These are phyloP conservation scores for Drosophila putrida DNA, from an alignment of 2,888 invertebrate species.

Conservation along the genomic window DNA sequence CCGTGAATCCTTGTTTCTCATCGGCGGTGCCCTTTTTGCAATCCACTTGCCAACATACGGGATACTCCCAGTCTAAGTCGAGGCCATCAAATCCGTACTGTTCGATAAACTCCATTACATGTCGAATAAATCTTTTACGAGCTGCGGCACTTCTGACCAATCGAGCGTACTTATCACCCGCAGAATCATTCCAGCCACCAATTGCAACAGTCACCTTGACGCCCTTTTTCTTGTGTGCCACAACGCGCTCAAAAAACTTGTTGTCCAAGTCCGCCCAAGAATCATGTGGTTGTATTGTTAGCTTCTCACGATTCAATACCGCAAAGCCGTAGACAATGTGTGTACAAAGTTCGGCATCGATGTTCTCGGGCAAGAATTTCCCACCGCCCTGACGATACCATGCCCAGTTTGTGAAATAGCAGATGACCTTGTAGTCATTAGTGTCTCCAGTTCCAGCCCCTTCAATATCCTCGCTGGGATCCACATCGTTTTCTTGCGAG, in stretches of 20 bases:
- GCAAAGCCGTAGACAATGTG: conserved; percentile 97
- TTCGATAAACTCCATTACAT: conserved; percentile 92
- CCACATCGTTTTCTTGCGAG: conserved; percentile 60
- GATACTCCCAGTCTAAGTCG: conserved; percentile 98
- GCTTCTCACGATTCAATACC: conserved; percentile 90
- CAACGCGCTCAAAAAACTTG: conserved; percentile 95
- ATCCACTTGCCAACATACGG: conserved; percentile 95
- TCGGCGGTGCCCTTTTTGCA: conserved; percentile 93
- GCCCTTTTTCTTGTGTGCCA: conserved; percentile 89
- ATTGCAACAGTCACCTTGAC: conserved; percentile 94
- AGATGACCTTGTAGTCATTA: conserved; percentile 91
- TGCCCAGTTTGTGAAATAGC: conserved; percentile 97
- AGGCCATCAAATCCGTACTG: conserved; percentile 95
- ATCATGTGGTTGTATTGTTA: conserved; percentile 94
- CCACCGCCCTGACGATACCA: conserved; percentile 95
- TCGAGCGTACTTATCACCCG: conserved; percentile 94
- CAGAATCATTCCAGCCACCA: conserved; percentile 98
- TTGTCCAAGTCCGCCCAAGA: conserved; percentile 96
- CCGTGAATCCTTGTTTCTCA: conserved; percentile 92
- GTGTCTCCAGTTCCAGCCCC: conserved; percentile 50
- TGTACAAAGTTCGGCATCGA: conserved; percentile 94
- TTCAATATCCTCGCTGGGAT: conserved; percentile 78
- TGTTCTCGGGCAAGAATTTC: conserved; percentile 92
- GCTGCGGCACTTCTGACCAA: conserved; percentile 91
- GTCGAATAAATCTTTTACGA: conserved; percentile 90